Conservation (phyloP, 2,113 vertebrate species). For the Diphyllodes magnificus region DNA sequence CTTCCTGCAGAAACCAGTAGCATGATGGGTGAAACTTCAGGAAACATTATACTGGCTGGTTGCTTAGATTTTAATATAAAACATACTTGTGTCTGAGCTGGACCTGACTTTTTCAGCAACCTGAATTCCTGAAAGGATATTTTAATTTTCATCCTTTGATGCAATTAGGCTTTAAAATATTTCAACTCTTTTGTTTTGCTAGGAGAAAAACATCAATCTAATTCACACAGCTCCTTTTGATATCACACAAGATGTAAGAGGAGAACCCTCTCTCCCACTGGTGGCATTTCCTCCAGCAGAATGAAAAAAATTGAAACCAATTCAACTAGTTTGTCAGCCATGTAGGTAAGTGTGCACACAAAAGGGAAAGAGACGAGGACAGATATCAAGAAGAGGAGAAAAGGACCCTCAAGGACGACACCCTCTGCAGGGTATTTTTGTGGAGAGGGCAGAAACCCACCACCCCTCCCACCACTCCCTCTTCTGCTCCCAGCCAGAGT, state of each 20-base stretch:
- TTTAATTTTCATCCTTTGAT: slow-evolving; percentile 29
- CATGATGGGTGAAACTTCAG: slow-evolving; percentile 56
- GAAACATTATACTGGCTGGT: slow-evolving; percentile 38
- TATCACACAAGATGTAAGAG: background rate
- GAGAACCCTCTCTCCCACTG: background rate
- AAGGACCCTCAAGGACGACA: background rate
- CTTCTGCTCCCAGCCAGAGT: background rate
- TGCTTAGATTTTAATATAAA: slow-evolving; percentile 65
- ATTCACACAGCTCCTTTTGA: background rate
- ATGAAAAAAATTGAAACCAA: background rate
- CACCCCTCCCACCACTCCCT: background rate
- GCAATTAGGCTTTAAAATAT: slow-evolving; percentile 34
- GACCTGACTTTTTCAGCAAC: slow-evolving; percentile 37
- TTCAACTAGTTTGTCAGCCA: background rate
- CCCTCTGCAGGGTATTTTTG: background rate
- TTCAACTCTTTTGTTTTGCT: background rate
- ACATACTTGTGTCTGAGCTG: slow-evolving; percentile 40
- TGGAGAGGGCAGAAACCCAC: background rate
- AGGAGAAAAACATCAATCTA: background rate
- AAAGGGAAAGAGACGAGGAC: background rate
- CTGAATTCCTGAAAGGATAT: slow-evolving; percentile 26
- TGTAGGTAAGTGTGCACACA: background rate
- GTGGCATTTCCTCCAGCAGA: background rate
- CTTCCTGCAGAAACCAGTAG: slow-evolving; percentile 50
- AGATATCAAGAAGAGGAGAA: background rate